These are phyloP conservation scores for Argentina silus DNA, from an alignment of 2,797 vertebrate genomes.

Conservation along the genomic window DNA sequence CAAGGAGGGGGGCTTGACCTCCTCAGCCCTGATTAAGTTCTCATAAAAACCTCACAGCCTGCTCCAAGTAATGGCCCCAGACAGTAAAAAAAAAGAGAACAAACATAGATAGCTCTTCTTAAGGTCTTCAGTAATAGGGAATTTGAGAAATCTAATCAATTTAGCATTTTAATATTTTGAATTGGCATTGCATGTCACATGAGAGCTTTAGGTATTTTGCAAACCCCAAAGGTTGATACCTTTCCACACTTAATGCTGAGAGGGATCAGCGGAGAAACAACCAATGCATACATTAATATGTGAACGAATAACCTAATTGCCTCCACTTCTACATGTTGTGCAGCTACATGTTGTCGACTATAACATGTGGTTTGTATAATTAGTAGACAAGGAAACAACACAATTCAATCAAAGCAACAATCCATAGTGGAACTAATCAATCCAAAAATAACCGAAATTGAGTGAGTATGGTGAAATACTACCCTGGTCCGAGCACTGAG, in stretches of 20 bases:
- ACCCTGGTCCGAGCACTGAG: conserved; percentile 39
- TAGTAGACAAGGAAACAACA: neutral
- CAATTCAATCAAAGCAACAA: neutral
- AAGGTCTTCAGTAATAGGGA: conserved; percentile 11
- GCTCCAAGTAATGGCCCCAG: conserved; percentile 46
- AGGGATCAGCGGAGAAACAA: no score
- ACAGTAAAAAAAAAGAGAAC: conserved; percentile 51
- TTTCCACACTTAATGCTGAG: neutral
- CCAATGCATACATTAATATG: no score
- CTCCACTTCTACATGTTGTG: no score
- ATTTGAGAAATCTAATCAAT: neutral
- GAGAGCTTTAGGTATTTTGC: neutral
- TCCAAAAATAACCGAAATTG: neutral
- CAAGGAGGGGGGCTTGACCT: conserved; percentile 66
- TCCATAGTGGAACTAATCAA: neutral
- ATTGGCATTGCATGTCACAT: neutral
- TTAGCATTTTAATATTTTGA: neutral
- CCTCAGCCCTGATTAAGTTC: conserved; percentile 73
- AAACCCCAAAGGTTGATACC: neutral
- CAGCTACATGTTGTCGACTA: neutral
- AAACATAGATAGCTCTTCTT: conserved; percentile 43
- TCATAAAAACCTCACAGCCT: conserved; percentile 66
- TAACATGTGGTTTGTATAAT: neutral
- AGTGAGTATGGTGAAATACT: conserved; percentile 36
- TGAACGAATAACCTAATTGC: no score